A percentile compares a stretch with the other conserved stretches of the same genome.
These are phyloP conservation scores for Eupeodes corollae DNA, from an alignment of 1,140 invertebrate species.

Conservation along the genomic window DNA sequence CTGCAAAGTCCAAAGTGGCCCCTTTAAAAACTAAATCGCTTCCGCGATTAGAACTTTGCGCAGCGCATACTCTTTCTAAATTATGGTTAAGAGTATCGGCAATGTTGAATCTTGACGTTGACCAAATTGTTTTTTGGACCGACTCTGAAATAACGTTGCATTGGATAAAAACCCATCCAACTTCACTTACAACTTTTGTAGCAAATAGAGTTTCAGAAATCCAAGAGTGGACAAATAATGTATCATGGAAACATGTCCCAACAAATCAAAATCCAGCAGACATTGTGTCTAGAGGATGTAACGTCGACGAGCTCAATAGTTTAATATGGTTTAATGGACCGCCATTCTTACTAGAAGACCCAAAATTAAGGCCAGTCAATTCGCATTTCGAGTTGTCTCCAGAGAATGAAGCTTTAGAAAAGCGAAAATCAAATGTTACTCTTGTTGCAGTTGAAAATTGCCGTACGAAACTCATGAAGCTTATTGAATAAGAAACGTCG, in stretches of 20 bases:
- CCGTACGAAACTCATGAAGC: background rate
- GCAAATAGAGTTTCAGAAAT: slow-evolving; percentile 30
- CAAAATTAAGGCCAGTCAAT: background rate
- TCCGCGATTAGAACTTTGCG: slow-evolving; percentile 20
- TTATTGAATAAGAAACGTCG: background rate
- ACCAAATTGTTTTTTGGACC: slow-evolving; percentile 15
- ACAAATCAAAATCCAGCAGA: slow-evolving; percentile 32
- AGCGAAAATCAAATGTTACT: background rate
- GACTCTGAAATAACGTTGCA: slow-evolving; percentile 26
- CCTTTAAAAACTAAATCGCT: slow-evolving; percentile 17
- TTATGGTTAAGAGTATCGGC: slow-evolving; percentile 3
- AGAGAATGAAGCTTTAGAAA: background rate
- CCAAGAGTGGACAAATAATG: slow-evolving; percentile 10
- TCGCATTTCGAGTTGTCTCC: background rate
- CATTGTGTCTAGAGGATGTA: slow-evolving; percentile 21
- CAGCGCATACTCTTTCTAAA: slow-evolving; percentile 7
- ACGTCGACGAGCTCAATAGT: slow-evolving; percentile 11
- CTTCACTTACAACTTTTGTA: slow-evolving; percentile 17
- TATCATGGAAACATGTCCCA: slow-evolving; percentile 23
- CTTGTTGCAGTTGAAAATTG: background rate
- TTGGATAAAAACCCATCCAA: slow-evolving; percentile 20
- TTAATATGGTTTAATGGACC: slow-evolving; percentile 28
- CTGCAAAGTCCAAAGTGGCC: slow-evolving; percentile 18
- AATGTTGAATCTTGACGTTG: slow-evolving; percentile 1
- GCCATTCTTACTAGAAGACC: background rate